phyloP scores from a whole-genome alignment of 2,113 vertebrate genomes.

The Potamarius usumacintae region DNA sequence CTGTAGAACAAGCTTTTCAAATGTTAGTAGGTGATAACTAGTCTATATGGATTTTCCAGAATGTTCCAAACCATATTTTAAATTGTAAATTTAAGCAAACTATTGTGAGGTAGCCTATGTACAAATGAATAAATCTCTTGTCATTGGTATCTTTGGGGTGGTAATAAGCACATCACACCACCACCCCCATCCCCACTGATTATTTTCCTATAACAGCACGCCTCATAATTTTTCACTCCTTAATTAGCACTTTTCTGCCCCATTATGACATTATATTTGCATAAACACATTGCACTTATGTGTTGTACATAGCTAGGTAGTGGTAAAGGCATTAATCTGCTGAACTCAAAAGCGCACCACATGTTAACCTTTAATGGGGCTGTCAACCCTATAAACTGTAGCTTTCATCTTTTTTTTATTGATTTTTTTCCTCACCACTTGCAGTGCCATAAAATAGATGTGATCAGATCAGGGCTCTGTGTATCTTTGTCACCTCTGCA shows the following conservation, averaged over 20 bases:
- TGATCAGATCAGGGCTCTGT: not conserved
- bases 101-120: not conserved
- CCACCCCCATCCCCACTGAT: not conserved
- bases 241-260: not conserved
- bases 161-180: not conserved
- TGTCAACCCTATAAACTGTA: constrained; percentile 5
- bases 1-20: not conserved
- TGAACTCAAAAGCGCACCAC: not conserved
- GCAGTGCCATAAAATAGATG: constrained; percentile 22
- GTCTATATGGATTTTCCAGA: not conserved
- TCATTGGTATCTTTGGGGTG: not conserved
- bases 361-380: constrained; percentile 17
- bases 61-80: not conserved
- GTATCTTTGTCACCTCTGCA: not conserved
- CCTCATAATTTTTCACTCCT: not conserved
- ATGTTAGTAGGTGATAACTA: not conserved
- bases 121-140: not conserved
- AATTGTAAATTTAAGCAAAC: not conserved
- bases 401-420: constrained; percentile 3
- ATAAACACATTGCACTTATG: not conserved
- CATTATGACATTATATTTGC: not conserved
- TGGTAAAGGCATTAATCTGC: not conserved
- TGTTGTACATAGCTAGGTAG: not conserved
- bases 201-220: not conserved
- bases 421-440: not conserved